Base-by-base conservation (phyloP, 2,113 vertebrate genomes). In the Eonycteris spelaea region DNA sequence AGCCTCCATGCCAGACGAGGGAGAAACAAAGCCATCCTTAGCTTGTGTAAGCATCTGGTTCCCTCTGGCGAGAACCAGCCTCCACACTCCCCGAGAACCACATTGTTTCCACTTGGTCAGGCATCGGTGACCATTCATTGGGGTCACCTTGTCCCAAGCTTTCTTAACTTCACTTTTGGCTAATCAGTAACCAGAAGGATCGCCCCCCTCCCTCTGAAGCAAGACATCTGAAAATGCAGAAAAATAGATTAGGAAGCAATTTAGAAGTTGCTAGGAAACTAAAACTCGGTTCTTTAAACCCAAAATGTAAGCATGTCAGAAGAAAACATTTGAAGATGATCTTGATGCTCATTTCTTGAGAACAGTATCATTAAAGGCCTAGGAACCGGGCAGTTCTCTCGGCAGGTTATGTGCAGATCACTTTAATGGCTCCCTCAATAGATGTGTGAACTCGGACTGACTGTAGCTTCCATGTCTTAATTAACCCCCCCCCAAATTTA, bases 341-440 rank as follows among this genome's bases (percentile, higher is more conserved):
- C 40, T 89, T 61, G 35, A 77, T 89, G 67, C n/a, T 93, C 74
- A 94, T 91, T 91, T 92, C 45, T 45, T 89, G 30, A 38, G 68
- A 86, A 95, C 30, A 55, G 90, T 18, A 53, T 19, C 15, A 38
- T 38, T 28, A 65, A 88, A 71, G 26, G 14, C 9, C 11, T 30
- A 30, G 43, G 9, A 22, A 86, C 28, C 48, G 30, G 33, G 15
- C 38, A 95, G 48, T 63, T 51, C 22, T 94, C 38, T 88, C 63
- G n/a, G 28, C 10, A 65, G 63, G 38, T 88, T 48, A 30, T 73
- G 51, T 96, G 68, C 38, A 68, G 26, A 55, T 30, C 6, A 35
- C 33, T 86, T 87, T 83, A 45, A 67, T 7, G 74, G 33, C 3
- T 91, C 15, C 43, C 59, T 38, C 15, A 67, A 75, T 78, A 91